Percentiles rank a stretch among this genome's conserved stretches.
Evolutionary conservation across 2,113 vertebrate species (phyloP).

Genomic region (Salvelinus fontinalis): DNA sequence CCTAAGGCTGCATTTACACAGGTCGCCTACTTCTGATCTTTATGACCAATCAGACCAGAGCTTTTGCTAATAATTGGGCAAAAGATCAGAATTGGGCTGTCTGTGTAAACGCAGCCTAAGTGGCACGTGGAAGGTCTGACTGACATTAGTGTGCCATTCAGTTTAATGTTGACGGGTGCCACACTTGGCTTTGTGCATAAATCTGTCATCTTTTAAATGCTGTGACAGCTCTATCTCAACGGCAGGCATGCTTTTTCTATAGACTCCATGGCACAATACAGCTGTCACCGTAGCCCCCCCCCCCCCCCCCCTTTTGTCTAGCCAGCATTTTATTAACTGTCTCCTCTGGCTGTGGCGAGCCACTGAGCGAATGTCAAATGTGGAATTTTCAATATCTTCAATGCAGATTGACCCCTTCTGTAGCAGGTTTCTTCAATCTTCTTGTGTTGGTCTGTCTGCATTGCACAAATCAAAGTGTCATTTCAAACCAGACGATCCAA

Average conservation of each 20-base stretch:
- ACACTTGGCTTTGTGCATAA: constrained; percentile 49
- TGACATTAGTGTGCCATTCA: constrained; percentile 30
- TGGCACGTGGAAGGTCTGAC: constrained; percentile 42
- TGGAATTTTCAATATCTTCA: constrained; percentile 38
- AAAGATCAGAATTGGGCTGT: too few species aligned
- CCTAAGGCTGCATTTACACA: too few species aligned
- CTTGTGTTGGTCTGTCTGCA: neutral
- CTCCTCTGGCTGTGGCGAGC: neutral
- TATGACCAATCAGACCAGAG: too few species aligned
- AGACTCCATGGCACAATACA: constrained; percentile 57
- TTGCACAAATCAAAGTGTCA: neutral
- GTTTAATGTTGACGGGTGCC: constrained; percentile 44
- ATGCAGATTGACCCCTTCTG: constrained; percentile 45
- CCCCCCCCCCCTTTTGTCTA: constrained; percentile 44
- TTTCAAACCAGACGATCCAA: neutral
- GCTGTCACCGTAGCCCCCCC: constrained; percentile 54
- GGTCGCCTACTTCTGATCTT: too few species aligned
- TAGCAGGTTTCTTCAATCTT: neutral
- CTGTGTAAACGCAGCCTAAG: neutral
- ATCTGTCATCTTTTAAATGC: constrained; percentile 51
- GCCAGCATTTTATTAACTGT: constrained; percentile 45
- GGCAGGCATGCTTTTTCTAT: constrained; percentile 44
- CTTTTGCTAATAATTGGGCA: too few species aligned
- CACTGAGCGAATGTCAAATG: constrained; percentile 48
- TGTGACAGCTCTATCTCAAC: constrained; percentile 53